These are phyloP conservation scores for Garrulus glandarius DNA, from an alignment of 2,797 vertebrate species.

Conservation along the genomic window DNA sequence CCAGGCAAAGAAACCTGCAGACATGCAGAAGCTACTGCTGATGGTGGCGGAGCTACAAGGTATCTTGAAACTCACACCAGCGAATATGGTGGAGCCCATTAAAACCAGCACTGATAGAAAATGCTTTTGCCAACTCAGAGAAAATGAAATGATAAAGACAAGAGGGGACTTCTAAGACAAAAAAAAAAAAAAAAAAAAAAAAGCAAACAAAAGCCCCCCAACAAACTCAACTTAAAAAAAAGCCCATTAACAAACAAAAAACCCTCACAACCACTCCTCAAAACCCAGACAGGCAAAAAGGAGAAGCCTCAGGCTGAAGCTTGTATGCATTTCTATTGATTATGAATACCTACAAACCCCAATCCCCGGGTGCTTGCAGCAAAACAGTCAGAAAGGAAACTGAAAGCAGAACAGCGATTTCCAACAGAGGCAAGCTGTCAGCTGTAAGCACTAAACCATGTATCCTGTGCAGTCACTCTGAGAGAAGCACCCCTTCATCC, in stretches of 20 bases:
- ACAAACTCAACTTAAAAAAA: neutral
- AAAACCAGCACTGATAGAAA: neutral
- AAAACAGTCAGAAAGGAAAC: neutral
- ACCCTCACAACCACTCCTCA: neutral
- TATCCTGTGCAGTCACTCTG: rapidly evolving
- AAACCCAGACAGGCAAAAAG: neutral
- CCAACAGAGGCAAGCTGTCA: neutral
- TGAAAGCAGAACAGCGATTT: neutral
- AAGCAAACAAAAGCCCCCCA: neutral
- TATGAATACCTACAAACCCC: neutral
- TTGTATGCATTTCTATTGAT: neutral
- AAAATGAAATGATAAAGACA: neutral
- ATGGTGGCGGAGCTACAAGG: rapidly evolving
- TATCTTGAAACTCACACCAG: neutral
- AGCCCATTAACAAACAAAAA: neutral
- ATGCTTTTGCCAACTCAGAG: neutral
- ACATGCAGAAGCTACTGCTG: neutral
- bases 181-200: neutral
- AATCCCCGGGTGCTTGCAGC: rapidly evolving
- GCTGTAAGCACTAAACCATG: neutral
- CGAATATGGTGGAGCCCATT: neutral
- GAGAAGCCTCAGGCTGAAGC: neutral
- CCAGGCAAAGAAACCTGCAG: neutral
- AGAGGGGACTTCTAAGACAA: neutral
- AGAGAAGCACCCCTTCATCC: neutral